Base-by-base conservation (phyloP, 2,888 invertebrate genomes). In the Heliconius hortense region DNA sequence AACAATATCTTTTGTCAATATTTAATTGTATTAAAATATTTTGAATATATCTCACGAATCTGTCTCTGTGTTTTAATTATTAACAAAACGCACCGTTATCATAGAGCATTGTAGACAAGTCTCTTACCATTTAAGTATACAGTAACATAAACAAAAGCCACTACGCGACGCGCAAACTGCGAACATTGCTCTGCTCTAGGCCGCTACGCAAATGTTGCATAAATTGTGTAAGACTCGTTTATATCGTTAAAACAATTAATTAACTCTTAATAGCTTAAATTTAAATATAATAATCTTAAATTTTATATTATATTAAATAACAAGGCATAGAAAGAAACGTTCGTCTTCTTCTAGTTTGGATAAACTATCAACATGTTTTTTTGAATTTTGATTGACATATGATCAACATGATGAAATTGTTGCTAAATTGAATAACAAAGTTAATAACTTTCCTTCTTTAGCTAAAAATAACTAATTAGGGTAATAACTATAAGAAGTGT, bases 11-110 rank as follows among this genome's bases (percentile, higher is more conserved):
- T 53, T 53, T 21, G 5, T 18, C 11, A 21, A 4, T 43, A 71
- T 48, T 67, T 60, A 88, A 88, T 88, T 87, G 90, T 90, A 89
- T 88, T 88, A 90, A 88, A 91, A 88, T 90, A 86, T 82, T 85
- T 82, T 76, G 84, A 87, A 88, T 88, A 91, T n/a, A 59, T 56
- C 56, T 26, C 43, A 67, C 63, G 73, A 73, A 78, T 78, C 78
- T 56, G 74, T 24, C 53, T 72, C 75, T 76, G 84, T 89, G 83
- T 90, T 91, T 92, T 93, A 93, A 93, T 93, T 93, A 90, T 89
- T 87, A 85, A 90, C 92, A 90, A 92, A 93, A 91, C 90, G 85
- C 89, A 88, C 90, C 88, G 90, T 90, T 93, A 92, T 88, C 87
- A 85, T 86, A 82, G 83, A 83, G 86, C 82, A 82, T 82, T 86